Conservation (phyloP, 2,797 vertebrate species). For the Onychomys torridus region DNA sequence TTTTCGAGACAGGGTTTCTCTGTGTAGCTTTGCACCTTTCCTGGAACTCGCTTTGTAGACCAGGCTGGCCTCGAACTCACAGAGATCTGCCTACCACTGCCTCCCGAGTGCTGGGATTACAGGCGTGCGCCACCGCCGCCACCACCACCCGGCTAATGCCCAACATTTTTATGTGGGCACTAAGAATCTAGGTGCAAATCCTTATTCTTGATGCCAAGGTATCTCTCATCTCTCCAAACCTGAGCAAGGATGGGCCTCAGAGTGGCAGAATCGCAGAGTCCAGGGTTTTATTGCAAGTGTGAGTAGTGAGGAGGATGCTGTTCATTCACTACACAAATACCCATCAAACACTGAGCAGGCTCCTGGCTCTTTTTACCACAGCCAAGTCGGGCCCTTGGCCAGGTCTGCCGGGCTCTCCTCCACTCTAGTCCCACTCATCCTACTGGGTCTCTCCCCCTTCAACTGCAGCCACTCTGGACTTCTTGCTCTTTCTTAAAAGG, state of each 20-base stretch:
- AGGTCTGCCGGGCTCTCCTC: accelerated
- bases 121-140: too few species aligned
- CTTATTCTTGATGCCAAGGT: not conserved
- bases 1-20: too few species aligned
- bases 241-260: not conserved
- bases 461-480: not conserved
- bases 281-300: not conserved
- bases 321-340: not conserved
- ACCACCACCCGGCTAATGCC: too few species aligned
- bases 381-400: too few species aligned
- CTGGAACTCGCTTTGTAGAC: too few species aligned
- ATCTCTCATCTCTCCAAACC: not conserved
- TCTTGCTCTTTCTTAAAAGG: not conserved
- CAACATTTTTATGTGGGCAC: not conserved
- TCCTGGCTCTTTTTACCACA: not conserved
- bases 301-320: not conserved
- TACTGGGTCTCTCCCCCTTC: not conserved
- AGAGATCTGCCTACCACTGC: too few species aligned
- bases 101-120: too few species aligned
- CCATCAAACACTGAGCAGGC: not conserved
- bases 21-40: too few species aligned
- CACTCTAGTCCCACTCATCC: not conserved
- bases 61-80: too few species aligned
- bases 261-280: too few species aligned
- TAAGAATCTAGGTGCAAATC: not conserved